These are phyloP conservation scores for Glossophaga mutica DNA, from an alignment of 2,797 vertebrate genomes.

Conservation along the genomic window DNA sequence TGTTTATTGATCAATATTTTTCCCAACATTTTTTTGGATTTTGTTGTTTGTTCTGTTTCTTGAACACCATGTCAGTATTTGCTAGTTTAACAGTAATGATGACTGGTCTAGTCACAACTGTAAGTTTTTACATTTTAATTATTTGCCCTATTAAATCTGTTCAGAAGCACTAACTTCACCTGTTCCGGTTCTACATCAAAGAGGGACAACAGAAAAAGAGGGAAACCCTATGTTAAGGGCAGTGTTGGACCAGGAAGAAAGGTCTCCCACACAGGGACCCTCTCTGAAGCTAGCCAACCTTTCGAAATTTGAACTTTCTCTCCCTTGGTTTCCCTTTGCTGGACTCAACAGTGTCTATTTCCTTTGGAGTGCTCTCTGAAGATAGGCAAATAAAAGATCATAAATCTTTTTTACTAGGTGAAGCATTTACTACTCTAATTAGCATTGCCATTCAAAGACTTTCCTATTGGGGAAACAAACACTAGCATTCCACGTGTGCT, in stretches of 20 bases:
- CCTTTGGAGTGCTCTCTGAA: neutral
- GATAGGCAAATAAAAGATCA: slow-evolving; percentile 4
- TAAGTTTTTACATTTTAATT: slow-evolving; percentile 36
- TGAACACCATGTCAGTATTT: neutral
- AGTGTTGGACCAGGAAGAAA: neutral
- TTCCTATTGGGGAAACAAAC: slow-evolving; percentile 21
- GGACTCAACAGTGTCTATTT: neutral
- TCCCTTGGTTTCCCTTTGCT: slow-evolving; percentile 31
- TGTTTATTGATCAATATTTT: neutral
- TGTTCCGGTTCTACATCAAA: neutral
- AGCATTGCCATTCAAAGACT: slow-evolving; percentile 11
- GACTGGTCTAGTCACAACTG: neutral
- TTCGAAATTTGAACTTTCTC: neutral
- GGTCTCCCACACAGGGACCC: neutral
- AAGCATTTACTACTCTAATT: slow-evolving; percentile 47
- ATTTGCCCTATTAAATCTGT: neutral
- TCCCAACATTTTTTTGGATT: neutral
- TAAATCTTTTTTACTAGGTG: slow-evolving; percentile 42
- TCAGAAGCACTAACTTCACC: neutral
- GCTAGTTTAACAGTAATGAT: neutral
- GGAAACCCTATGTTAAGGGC: neutral
- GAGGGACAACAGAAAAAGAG: neutral
- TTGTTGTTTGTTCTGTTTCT: neutral
- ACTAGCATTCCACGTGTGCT: neutral
- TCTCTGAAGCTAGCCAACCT: neutral